phyloP scores from a whole-genome alignment of 2,797 vertebrate genomes.

The Melanogrammus aeglefinus region DNA sequence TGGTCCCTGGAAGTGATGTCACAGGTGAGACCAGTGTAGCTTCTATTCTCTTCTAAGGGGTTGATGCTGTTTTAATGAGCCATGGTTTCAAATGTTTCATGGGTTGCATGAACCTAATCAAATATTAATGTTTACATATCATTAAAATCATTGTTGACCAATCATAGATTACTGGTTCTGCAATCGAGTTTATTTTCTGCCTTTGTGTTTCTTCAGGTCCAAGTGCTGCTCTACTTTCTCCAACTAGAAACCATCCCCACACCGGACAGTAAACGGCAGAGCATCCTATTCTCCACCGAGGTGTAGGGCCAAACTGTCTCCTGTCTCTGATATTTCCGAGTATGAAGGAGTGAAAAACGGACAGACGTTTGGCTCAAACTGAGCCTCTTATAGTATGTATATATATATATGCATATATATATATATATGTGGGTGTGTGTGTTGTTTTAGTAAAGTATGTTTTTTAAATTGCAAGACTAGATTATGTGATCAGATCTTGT shows the following conservation, averaged over 20 bases:
- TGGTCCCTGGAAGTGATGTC: slow-evolving; percentile 99
- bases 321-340: slow-evolving; percentile 14
- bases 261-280: slow-evolving; percentile 96
- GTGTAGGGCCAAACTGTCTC: slow-evolving; percentile 73
- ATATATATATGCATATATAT: not conserved
- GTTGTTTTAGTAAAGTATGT: slow-evolving; percentile 34
- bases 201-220: slow-evolving; percentile 76
- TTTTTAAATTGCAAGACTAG: slow-evolving; percentile 18
- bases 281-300: slow-evolving; percentile 97
- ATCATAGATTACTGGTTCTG: not conserved
- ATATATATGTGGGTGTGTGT: slow-evolving; percentile 20
- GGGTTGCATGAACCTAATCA: not conserved
- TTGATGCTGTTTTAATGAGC: not conserved
- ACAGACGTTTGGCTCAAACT: slow-evolving; percentile 59
- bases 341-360: slow-evolving; percentile 30
- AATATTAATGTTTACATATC: not conserved
- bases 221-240: slow-evolving; percentile 96
- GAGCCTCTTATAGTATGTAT: slow-evolving; percentile 57
- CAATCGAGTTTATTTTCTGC: not conserved
- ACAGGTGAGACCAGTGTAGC: slow-evolving; percentile 75
- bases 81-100: not conserved
- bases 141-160: not conserved
- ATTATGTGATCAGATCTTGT: not conserved
- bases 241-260: slow-evolving; percentile 96
- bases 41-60: not conserved